Conservation (phyloP, 2,888 invertebrate genomes). For the Tortrix viridana region DNA sequence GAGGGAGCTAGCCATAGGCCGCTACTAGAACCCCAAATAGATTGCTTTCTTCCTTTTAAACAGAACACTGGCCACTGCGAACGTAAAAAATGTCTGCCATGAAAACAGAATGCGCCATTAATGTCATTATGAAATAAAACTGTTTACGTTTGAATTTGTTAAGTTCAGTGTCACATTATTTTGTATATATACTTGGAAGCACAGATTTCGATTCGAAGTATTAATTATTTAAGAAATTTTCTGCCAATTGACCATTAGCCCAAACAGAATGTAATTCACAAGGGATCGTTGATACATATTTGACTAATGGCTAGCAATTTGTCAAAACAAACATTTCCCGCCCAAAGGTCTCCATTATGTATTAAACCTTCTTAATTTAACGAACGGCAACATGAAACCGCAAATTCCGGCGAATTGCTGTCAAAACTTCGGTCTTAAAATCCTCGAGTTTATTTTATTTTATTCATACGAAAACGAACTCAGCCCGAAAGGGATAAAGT, state of each 20-base stretch:
- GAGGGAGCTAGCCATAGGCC: constrained; percentile 25
- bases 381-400: constrained; percentile 47
- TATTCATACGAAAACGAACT: constrained; percentile 43
- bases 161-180: too few species aligned
- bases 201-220: too few species aligned
- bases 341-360: constrained; percentile 46
- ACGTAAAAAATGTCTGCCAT: not conserved
- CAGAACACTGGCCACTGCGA: constrained; percentile 8
- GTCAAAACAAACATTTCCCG: constrained; percentile 31
- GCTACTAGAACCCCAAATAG: constrained; percentile 25
- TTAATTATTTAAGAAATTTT: too few species aligned
- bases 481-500: constrained; percentile 41
- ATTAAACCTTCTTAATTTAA: constrained; percentile 55
- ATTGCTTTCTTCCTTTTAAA: constrained; percentile 25
- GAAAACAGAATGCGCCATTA: too few species aligned
- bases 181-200: too few species aligned
- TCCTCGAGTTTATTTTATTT: constrained; percentile 43
- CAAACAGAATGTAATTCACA: constrained; percentile 8
- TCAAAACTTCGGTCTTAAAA: constrained; percentile 56
- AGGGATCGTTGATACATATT: constrained; percentile 30
- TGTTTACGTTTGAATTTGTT: too few species aligned
- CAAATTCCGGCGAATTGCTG: constrained; percentile 47
- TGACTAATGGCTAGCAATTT: constrained; percentile 35
- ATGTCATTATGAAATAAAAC: too few species aligned
- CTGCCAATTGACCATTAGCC: too few species aligned